Percentiles rank a stretch among this genome's conserved stretches.
Evolutionary conservation across 2,797 vertebrate species (phyloP).

Genomic region (Chelonia mydas): DNA sequence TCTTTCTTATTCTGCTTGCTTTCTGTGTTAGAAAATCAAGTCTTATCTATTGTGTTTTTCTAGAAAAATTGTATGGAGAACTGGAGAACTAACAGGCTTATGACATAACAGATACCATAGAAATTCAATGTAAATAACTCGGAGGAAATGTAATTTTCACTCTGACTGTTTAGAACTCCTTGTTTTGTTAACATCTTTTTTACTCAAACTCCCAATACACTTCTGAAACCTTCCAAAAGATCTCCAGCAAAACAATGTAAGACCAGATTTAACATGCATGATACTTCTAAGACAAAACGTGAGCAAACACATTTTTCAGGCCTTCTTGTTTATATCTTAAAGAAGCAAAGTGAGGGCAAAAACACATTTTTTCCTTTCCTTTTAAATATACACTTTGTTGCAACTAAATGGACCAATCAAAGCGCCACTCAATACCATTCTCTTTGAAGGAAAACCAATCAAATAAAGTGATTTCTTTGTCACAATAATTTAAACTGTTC

Average conservation of each 20-base stretch:
- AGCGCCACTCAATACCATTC: neutral
- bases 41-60: neutral
- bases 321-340: neutral
- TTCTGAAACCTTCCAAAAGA: neutral
- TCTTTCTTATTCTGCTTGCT: neutral
- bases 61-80: neutral
- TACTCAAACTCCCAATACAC: neutral
- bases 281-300: neutral
- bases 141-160: neutral
- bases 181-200: neutral
- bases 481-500: constrained; percentile 28
- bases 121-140: neutral
- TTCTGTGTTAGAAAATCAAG: neutral
- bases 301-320: neutral
- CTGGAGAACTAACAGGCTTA: neutral
- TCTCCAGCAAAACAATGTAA: neutral
- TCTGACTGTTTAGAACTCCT: neutral
- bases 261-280: neutral
- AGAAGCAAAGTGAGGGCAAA: constrained; percentile 16
- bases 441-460: neutral
- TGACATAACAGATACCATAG: neutral
- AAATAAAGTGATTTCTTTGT: neutral
- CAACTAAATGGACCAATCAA: neutral
- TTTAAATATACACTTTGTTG: neutral
- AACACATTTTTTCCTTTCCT: neutral